phyloP scores from a whole-genome alignment of 2,888 invertebrate species.

The Melanostoma scalare region DNA sequence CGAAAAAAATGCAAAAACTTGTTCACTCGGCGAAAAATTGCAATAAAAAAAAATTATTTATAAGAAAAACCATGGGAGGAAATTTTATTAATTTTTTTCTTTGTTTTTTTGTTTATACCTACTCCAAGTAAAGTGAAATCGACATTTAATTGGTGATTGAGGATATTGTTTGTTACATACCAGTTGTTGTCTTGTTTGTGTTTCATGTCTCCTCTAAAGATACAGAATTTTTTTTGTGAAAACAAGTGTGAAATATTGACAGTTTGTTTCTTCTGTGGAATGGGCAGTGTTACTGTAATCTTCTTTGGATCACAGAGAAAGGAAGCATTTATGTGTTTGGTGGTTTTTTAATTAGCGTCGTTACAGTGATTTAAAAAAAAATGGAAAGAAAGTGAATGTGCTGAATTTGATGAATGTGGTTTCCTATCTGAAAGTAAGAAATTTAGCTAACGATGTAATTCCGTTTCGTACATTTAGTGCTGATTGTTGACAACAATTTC shows the following conservation, averaged over 20 bases:
- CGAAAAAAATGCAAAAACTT: constrained; percentile 59
- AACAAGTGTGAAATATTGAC: constrained; percentile 23
- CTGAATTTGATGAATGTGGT: no score
- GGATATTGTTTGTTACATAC: constrained; percentile 43
- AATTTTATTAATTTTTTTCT: constrained; percentile 6
- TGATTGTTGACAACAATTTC: no score
- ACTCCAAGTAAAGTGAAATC: constrained; percentile 63
- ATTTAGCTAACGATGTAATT: no score
- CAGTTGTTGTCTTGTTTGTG: constrained; percentile 31
- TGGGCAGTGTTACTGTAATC: constrained; percentile 33
- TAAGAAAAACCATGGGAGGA: constrained; percentile 47
- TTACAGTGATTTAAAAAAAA: no score
- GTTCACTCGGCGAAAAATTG: constrained; percentile 40
- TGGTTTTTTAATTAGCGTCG: neutral
- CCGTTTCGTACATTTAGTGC: no score
- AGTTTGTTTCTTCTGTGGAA: constrained; percentile 37
- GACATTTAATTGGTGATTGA: constrained; percentile 69
- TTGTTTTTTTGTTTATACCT: constrained; percentile 2
- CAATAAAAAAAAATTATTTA: constrained; percentile 19
- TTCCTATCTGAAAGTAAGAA: no score
- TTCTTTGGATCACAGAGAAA: no score
- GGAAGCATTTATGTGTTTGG: neutral
- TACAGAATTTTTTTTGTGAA: constrained; percentile 28
- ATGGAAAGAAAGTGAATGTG: no score
- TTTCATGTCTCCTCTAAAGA: constrained; percentile 14